phyloP scores from a whole-genome alignment of 1,140 invertebrate species.

The Helicoverpa armigera region DNA sequence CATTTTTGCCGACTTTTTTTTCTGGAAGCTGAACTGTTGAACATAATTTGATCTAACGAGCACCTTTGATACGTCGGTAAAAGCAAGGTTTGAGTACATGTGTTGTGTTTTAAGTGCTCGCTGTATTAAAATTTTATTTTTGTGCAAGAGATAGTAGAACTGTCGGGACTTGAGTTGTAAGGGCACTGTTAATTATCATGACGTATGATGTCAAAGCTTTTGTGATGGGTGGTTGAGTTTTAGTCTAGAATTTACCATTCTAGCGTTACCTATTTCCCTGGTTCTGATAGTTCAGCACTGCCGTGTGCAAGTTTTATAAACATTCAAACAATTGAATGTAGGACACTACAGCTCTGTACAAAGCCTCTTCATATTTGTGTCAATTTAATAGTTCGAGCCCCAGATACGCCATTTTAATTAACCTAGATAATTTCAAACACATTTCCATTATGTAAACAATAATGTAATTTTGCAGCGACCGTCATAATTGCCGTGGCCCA shows the following conservation, averaged over 20 bases:
- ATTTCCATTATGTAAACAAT: not conserved
- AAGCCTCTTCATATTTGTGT: no score
- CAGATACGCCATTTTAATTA: not conserved
- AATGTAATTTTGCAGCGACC: not conserved
- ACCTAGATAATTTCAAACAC: not conserved
- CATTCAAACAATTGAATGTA: no score
- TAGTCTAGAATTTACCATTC: no score
- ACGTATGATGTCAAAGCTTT: not conserved
- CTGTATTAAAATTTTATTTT: constrained; percentile 27
- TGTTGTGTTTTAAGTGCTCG: not conserved
- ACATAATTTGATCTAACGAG: constrained; percentile 48
- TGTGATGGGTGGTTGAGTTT: no score
- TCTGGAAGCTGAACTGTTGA: constrained; percentile 30
- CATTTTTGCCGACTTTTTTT: constrained; percentile 49
- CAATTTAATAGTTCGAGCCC: not conserved
- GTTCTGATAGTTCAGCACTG: no score
- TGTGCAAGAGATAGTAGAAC: not conserved
- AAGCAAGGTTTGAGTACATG: not conserved
- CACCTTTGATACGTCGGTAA: constrained; percentile 17
- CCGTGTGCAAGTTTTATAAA: no score
- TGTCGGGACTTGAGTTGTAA: not conserved
- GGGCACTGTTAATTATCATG: not conserved
- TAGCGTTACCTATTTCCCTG: no score
- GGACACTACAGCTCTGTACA: no score
- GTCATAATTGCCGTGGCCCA: not conserved